A percentile compares a stretch with the other conserved stretches of the same genome.
Conservation (phyloP, 2,888 invertebrate species). For the Cantharis lateralis region DNA sequence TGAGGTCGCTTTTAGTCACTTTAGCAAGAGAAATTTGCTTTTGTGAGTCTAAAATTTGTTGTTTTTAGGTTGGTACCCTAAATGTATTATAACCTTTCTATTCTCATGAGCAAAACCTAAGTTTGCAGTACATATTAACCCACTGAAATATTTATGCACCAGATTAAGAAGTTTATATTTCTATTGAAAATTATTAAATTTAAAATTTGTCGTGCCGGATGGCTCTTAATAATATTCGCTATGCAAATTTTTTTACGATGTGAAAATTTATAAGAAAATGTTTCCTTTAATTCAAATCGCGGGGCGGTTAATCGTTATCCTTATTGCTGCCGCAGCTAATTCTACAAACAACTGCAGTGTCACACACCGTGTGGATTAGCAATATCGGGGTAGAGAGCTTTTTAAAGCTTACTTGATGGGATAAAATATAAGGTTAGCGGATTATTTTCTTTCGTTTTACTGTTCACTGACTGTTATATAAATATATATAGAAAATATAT, state of each 20-base stretch:
- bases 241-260: not conserved
- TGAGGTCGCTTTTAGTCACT: slow-evolving; percentile 2
- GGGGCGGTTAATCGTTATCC: slow-evolving; percentile 17
- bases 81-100: slow-evolving; percentile 11
- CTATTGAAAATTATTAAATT: not conserved
- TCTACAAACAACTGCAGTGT: slow-evolving; percentile 30
- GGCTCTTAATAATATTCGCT: not conserved
- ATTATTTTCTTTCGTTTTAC: slow-evolving; percentile 31
- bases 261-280: not conserved
- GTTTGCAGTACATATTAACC: not conserved
- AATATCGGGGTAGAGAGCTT: slow-evolving; percentile 30
- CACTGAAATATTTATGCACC: slow-evolving; percentile 6
- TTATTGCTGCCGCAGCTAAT: slow-evolving; percentile 23
- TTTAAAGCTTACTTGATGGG: slow-evolving; percentile 31
- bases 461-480: slow-evolving; percentile 24
- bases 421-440: slow-evolving; percentile 32
- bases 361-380: slow-evolving; percentile 30
- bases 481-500: not conserved
- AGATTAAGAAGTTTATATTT: not conserved
- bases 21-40: slow-evolving; percentile 1
- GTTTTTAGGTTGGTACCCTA: slow-evolving; percentile 1
- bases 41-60: slow-evolving; percentile 1
- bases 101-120: slow-evolving; percentile 9
- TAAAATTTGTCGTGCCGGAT: not conserved
- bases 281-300: slow-evolving; percentile 10